Evolutionary conservation across 64 coral and sea anemone genomes (phyloP).

Genomic region (Stichodactyla helianthus): DNA sequence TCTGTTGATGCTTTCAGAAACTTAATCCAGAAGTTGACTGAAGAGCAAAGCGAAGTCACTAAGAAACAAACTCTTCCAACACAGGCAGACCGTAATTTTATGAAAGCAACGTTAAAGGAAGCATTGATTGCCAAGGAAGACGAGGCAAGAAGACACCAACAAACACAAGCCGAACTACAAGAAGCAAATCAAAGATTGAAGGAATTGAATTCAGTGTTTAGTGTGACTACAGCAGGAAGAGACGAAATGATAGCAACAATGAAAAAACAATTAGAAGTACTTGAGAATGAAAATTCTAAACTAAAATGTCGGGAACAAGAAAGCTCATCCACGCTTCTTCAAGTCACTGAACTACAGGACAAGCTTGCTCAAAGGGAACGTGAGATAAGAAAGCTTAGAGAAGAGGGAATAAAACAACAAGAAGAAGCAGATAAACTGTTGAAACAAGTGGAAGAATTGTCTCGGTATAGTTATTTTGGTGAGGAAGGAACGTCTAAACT

Average conservation of each 20-base stretch:
- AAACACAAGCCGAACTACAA: not conserved
- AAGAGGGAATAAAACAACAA: not conserved
- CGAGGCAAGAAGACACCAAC: not conserved
- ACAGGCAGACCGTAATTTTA: not conserved
- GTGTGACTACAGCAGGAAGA: not conserved
- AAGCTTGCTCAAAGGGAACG: not conserved
- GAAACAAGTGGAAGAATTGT: not conserved
- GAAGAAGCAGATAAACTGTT: not conserved
- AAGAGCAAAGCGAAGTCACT: not conserved
- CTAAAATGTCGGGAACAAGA: not conserved
- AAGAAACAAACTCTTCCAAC: not conserved
- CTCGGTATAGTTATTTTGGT: not conserved
- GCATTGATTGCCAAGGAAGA: not conserved
- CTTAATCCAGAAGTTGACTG: not conserved
- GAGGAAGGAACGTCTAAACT: not conserved
- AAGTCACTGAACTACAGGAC: not conserved
- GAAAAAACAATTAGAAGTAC: not conserved
- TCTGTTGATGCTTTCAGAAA: not conserved
- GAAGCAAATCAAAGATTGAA: not conserved
- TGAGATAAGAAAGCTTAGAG: not conserved
- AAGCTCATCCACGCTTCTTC: not conserved
- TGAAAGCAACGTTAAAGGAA: constrained; percentile 1
- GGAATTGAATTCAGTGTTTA: not conserved
- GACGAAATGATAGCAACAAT: not conserved
- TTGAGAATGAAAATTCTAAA: not conserved